Conservation (phyloP, 2,797 vertebrate species). For the Sebastes diploproa region DNA sequence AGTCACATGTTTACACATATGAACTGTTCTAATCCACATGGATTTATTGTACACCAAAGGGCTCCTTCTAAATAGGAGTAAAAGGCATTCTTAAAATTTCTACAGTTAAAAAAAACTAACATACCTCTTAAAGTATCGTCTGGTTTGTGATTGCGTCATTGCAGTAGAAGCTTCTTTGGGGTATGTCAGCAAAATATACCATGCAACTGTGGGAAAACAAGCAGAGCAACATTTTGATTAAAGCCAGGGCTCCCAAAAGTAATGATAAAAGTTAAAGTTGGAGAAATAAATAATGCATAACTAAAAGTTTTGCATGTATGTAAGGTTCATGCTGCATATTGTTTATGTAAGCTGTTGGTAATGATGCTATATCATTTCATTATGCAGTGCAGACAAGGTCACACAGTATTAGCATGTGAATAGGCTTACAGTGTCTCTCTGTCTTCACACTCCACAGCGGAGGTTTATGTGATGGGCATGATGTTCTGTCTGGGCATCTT, state of each 20-base stretch:
- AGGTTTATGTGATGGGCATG: conserved; percentile 90
- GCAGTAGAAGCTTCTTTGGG: not conserved
- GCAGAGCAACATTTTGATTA: not conserved
- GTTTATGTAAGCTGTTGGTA: not conserved
- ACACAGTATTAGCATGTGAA: not conserved
- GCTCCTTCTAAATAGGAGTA: not conserved
- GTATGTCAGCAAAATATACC: not conserved
- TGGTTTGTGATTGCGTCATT: not conserved
- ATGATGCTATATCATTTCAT: not conserved
- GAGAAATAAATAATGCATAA: not conserved
- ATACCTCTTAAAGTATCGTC: not conserved
- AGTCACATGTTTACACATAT: conserved; percentile 51
- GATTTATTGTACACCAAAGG: not conserved
- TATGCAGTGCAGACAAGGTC: not conserved
- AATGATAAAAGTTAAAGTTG: not conserved
- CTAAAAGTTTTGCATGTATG: not conserved
- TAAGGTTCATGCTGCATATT: not conserved
- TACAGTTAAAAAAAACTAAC: not conserved
- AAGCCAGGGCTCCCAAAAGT: not conserved
- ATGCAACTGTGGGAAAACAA: not conserved
- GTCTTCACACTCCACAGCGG: conserved; percentile 74
- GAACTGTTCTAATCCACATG: not conserved
- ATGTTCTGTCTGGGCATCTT: conserved; percentile 95
- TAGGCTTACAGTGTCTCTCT: not conserved
- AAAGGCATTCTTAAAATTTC: not conserved